Conservation (phyloP, 2,888 invertebrate genomes). For the Acrobasis repandana region DNA sequence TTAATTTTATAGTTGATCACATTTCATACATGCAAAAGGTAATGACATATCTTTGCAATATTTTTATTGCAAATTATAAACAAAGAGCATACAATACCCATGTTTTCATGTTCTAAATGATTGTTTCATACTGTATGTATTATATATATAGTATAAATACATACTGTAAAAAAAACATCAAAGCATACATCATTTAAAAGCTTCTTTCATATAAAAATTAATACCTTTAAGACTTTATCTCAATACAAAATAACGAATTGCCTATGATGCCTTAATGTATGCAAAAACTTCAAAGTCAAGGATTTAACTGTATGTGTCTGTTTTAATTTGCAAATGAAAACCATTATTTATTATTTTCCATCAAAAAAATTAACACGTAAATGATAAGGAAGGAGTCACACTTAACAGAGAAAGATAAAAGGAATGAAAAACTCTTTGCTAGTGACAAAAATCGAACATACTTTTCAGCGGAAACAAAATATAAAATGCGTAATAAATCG, state of each 20-base stretch:
- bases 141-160: too few species aligned
- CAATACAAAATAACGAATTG: constrained; percentile 1
- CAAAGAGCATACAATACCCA: too few species aligned
- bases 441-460: constrained; percentile 41
- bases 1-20: too few species aligned
- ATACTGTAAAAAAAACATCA: not conserved
- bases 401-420: constrained; percentile 14
- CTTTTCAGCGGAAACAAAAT: constrained; percentile 71
- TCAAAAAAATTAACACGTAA: constrained; percentile 19
- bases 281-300: not conserved
- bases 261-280: not conserved
- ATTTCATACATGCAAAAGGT: too few species aligned
- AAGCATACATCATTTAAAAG: not conserved
- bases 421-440: constrained; percentile 25
- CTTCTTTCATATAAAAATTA: not conserved
- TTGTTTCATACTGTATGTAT: too few species aligned
- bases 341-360: constrained; percentile 8
- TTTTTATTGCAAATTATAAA: too few species aligned
- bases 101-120: too few species aligned
- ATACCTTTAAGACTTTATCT: not conserved
- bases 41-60: too few species aligned
- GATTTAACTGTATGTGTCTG: not conserved
- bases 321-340: constrained; percentile 9
- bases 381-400: constrained; percentile 9
- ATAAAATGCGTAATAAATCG: constrained; percentile 70